phyloP scores from a whole-genome alignment of 2,797 vertebrate species.

The Chiroxiphia lanceolata region DNA sequence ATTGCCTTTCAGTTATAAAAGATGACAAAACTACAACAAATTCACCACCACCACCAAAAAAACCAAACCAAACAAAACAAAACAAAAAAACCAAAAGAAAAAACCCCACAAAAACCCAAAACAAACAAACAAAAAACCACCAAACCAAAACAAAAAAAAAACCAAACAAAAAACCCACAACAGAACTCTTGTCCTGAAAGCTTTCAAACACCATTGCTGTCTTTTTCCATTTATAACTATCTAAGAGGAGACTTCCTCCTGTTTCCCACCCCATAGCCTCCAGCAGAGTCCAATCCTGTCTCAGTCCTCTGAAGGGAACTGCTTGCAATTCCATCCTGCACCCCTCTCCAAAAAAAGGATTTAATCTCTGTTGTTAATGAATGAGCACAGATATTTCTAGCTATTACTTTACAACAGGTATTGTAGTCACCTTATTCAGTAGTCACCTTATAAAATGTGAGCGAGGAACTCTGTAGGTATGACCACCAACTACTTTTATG shows the following conservation, averaged over 20 bases:
- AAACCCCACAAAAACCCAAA: too few species aligned
- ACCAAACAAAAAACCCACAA: neutral
- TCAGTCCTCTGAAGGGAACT: neutral
- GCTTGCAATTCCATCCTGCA: neutral
- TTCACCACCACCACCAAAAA: fast-evolving
- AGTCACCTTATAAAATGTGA: neutral
- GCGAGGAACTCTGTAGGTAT: neutral
- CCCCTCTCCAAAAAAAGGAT: neutral
- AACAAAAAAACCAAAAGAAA: neutral
- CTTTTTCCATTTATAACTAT: neutral
- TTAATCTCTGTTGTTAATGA: neutral
- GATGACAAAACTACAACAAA: neutral
- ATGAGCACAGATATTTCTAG: neutral
- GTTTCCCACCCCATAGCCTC: neutral
- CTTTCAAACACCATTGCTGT: neutral
- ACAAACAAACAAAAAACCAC: too few species aligned
- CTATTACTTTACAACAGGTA: neutral
- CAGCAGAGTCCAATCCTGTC: neutral
- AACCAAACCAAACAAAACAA: neutral
- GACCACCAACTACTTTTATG: neutral
- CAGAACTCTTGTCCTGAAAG: neutral
- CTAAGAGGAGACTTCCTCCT: neutral
- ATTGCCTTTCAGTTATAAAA: neutral
- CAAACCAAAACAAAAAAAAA: too few species aligned
- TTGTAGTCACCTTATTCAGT: neutral